Conservation (phyloP, 2,888 invertebrate species). For the Tenthredo amoena region DNA sequence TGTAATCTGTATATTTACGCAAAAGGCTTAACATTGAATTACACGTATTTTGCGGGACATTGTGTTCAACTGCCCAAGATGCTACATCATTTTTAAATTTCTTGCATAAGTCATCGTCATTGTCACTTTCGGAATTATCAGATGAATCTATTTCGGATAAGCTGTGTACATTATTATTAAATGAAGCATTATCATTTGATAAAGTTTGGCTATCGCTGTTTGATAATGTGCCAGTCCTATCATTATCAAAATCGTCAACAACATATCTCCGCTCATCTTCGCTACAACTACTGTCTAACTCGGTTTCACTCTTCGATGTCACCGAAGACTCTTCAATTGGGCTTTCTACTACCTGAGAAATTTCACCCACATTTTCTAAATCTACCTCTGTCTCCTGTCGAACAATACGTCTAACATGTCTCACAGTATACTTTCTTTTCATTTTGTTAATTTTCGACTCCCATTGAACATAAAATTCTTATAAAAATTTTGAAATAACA, state of each 20-base stretch:
- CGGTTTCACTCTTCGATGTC: neutral
- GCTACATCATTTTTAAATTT: constrained; percentile 15
- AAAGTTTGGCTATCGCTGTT: constrained; percentile 6
- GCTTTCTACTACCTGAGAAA: neutral
- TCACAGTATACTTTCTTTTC: neutral
- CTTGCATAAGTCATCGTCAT: constrained; percentile 12
- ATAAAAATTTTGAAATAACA: too few species aligned
- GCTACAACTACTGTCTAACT: neutral
- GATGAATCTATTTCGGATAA: neutral
- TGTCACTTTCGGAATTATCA: constrained; percentile 3
- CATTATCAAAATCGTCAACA: neutral
- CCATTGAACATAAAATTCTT: neutral
- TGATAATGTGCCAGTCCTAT: neutral
- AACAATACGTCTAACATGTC: constrained; percentile 12
- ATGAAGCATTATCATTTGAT: neutral
- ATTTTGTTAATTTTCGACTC: neutral
- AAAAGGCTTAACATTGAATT: constrained; percentile 17
- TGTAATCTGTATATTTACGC: constrained; percentile 7
- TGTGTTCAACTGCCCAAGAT: constrained; percentile 17
- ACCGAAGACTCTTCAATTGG: neutral
- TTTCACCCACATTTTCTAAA: neutral
- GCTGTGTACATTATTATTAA: neutral
- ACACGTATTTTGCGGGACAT: constrained; percentile 13
- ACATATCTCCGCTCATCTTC: neutral
- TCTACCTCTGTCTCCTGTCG: neutral